Percentiles rank a stretch among this genome's conserved stretches.
These are phyloP conservation scores for Acleris emargana DNA, from an alignment of 2,888 invertebrate genomes.

Conservation along the genomic window DNA sequence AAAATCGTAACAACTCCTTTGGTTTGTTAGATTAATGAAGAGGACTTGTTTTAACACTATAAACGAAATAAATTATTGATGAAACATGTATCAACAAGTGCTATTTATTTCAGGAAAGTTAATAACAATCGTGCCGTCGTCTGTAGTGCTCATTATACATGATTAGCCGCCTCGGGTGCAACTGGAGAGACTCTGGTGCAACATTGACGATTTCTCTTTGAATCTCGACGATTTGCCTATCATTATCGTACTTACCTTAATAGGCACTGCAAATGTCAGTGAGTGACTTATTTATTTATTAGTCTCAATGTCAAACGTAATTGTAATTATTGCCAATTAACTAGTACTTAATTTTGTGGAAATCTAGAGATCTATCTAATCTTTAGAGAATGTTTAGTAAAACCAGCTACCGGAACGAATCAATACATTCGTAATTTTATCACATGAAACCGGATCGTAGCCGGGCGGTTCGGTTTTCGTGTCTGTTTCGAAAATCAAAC, in stretches of 20 bases:
- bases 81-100: too few species aligned
- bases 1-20: too few species aligned
- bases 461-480: slow-evolving; percentile 48
- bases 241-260: not conserved
- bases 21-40: too few species aligned
- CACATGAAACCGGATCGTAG: slow-evolving; percentile 44
- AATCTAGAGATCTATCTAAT: not conserved
- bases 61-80: too few species aligned
- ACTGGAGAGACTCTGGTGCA: slow-evolving; percentile 18
- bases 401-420: slow-evolving; percentile 15
- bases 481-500: slow-evolving; percentile 45
- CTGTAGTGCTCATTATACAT: not conserved
- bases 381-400: not conserved
- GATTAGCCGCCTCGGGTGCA: slow-evolving; percentile 12
- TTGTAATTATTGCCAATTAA: too few species aligned
- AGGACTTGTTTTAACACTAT: too few species aligned
- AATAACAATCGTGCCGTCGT: not conserved
- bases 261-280: not conserved
- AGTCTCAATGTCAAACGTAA: too few species aligned
- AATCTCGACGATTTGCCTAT: slow-evolving; percentile 30
- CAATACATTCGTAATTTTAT: slow-evolving; percentile 22
- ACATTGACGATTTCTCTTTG: slow-evolving; percentile 30
- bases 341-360: not conserved
- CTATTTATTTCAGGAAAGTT: not conserved
- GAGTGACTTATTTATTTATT: not conserved